A percentile compares a stretch with the other conserved stretches of the same genome.
These are phyloP conservation scores for Trachops cirrhosus DNA, from an alignment of 2,797 vertebrate species.

Conservation along the genomic window DNA sequence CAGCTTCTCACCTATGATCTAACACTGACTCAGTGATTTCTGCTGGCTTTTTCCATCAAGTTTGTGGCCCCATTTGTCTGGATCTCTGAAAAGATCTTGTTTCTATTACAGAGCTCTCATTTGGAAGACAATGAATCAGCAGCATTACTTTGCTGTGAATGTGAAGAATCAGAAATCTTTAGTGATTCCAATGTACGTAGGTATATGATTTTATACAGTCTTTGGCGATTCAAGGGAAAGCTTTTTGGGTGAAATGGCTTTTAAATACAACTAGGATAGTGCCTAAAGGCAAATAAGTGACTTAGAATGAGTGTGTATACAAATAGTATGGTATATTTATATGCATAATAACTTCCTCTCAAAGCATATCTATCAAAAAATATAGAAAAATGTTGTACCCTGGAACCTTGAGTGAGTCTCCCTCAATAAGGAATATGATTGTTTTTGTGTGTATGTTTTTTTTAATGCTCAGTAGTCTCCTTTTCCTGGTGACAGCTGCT, in stretches of 20 bases:
- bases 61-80: constrained; percentile 19
- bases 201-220: constrained; percentile 69
- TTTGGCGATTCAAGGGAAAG: constrained; percentile 48
- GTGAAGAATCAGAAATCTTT: constrained; percentile 79
- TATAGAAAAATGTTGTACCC: neutral
- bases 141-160: constrained; percentile 76
- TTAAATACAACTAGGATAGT: neutral
- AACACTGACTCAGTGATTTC: constrained; percentile 44
- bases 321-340: neutral
- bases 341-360: neutral
- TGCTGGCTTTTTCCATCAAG: constrained; percentile 51
- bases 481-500: constrained; percentile 2
- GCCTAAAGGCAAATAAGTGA: constrained; percentile 44
- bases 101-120: constrained; percentile 77
- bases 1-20: constrained; percentile 52
- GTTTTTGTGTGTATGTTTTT: neutral
- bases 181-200: constrained; percentile 78
- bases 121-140: constrained; percentile 78
- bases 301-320: neutral
- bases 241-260: constrained; percentile 19
- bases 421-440: constrained; percentile 7
- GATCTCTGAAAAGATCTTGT: constrained; percentile 72
- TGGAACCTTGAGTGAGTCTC: neutral
- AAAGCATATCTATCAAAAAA: neutral
- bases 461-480: neutral